A percentile compares a stretch with the other conserved stretches of the same genome.
Conservation (phyloP, 2,888 invertebrate genomes). For the Conops quadrifasciatus region DNA sequence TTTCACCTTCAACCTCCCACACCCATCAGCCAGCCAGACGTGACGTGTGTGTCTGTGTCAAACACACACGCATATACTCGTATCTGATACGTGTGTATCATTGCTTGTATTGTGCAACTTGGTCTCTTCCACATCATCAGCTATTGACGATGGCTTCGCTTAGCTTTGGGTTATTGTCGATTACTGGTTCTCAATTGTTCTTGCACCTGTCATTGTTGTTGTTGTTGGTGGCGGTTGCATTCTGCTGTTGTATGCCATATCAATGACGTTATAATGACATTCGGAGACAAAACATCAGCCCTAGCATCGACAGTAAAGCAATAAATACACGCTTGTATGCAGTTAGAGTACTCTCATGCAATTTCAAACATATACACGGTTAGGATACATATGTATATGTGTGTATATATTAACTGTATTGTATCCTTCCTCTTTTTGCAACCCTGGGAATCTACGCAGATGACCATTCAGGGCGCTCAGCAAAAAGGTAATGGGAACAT, state of each 20-base stretch:
- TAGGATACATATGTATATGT: background rate
- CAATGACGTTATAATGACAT: constrained; percentile 17
- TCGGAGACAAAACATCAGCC: constrained; percentile 8
- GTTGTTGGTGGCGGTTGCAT: background rate
- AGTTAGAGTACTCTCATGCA: no score
- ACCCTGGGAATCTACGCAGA: no score
- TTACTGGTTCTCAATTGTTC: background rate
- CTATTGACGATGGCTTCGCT: background rate
- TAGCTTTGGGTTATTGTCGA: background rate
- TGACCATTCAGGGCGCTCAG: no score
- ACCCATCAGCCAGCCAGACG: background rate
- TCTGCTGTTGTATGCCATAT: background rate
- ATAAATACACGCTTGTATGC: constrained; percentile 14
- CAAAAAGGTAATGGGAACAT: no score
- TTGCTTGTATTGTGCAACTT: constrained; percentile 11
- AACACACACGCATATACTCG: background rate
- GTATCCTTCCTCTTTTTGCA: no score
- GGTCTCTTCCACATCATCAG: constrained; percentile 29
- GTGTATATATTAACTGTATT: no score
- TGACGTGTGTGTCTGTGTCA: background rate
- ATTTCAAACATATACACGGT: background rate
- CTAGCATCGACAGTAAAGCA: constrained; percentile 18
- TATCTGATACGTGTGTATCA: background rate
- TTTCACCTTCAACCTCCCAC: background rate
- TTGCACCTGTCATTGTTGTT: background rate